Percentiles rank a stretch among this genome's conserved stretches.
Evolutionary conservation across 2,113 vertebrate genomes (phyloP).

Genomic region (Proteles cristata): DNA sequence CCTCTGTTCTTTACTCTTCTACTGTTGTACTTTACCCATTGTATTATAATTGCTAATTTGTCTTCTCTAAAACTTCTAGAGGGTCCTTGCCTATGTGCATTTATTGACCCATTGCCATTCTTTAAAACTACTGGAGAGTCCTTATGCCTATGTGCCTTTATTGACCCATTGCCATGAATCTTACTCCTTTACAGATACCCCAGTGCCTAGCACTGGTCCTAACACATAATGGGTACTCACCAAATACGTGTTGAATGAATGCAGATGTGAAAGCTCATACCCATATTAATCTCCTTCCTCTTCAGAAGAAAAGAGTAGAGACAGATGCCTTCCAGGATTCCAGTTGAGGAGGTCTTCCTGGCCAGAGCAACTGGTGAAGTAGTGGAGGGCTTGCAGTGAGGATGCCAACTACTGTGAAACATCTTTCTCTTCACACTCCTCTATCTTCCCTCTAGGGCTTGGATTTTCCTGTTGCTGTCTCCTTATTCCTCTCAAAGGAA

Average conservation of each 20-base stretch:
- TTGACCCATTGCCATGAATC: not conserved
- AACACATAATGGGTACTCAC: not conserved
- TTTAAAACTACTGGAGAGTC: not conserved
- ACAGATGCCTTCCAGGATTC: not conserved
- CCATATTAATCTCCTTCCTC: not conserved
- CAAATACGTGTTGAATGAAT: not conserved
- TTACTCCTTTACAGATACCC: not conserved
- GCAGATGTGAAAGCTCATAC: not conserved
- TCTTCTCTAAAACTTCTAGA: not conserved
- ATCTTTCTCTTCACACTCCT: not conserved
- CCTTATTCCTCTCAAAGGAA: not conserved
- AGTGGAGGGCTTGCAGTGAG: not conserved
- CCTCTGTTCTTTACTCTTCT: not conserved
- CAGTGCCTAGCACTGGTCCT: not conserved
- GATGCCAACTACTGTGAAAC: not conserved
- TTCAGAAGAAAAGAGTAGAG: not conserved
- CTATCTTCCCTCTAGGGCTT: not conserved
- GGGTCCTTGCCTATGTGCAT: not conserved
- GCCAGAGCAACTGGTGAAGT: not conserved
- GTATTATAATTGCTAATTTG: not conserved
- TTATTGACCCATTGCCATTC: not conserved
- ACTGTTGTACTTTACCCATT: not conserved
- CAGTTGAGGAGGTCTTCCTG: not conserved
- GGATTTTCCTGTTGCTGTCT: not conserved
- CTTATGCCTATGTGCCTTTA: not conserved